Percentiles rank a stretch among this genome's conserved stretches.
phyloP scores from a whole-genome alignment of 1,140 invertebrate genomes.

The Colletes latitarsis region DNA sequence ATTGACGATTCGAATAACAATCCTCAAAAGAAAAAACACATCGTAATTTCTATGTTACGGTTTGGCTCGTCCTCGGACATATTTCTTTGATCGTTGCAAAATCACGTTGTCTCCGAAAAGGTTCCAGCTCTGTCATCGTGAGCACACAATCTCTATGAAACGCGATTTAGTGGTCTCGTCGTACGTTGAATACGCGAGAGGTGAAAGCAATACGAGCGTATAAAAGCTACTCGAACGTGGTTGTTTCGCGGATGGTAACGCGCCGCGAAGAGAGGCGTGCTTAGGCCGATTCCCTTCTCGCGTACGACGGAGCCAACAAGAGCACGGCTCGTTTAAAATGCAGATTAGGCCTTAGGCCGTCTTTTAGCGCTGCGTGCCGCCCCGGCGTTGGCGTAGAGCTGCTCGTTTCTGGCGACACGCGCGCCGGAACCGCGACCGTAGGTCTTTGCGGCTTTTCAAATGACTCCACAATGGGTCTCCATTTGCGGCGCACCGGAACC shows the following conservation, averaged over 20 bases:
- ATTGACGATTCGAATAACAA: too few relatives aligned
- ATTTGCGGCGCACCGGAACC: constrained; percentile 58
- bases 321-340: constrained; percentile 69
- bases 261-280: constrained; percentile 47
- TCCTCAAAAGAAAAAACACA: too few relatives aligned
- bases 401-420: constrained; percentile 33
- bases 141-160: neutral
- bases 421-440: neutral
- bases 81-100: neutral
- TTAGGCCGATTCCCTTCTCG: neutral
- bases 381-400: constrained; percentile 1
- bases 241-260: constrained; percentile 21
- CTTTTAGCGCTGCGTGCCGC: constrained; percentile 54
- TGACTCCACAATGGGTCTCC: constrained; percentile 32
- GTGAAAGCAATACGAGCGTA: constrained; percentile 13
- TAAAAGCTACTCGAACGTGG: neutral
- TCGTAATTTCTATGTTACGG: too few relatives aligned
- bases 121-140: neutral
- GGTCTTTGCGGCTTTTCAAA: constrained; percentile 35
- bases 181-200: too few relatives aligned
- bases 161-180: neutral
- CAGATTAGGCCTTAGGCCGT: constrained; percentile 62
- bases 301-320: neutral
- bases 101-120: neutral
- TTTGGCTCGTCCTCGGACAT: too few relatives aligned